Base-by-base conservation (phyloP, 2,888 invertebrate genomes). In the Pomacea canaliculata region DNA sequence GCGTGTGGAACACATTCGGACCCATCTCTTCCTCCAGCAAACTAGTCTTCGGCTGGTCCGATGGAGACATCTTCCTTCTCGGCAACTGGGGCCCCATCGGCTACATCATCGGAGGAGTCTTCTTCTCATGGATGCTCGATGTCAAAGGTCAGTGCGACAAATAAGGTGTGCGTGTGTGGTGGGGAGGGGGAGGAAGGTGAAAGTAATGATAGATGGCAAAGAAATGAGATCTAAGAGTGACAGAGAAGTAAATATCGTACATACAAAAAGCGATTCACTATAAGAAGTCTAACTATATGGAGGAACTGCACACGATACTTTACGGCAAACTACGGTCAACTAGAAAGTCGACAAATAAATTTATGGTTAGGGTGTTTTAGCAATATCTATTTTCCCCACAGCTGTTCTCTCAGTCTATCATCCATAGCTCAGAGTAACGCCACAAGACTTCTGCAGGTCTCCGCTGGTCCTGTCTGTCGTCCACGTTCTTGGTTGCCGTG, bases 11-110 rank as follows among this genome's bases (percentile, higher is more conserved):
- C 71, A 77, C 79, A 0, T 82, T 77, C 76, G 81, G 79, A 1
- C 81, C 82, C 4, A 80, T 82, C 46, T 76, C 78, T 16, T 65
- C 72, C 8, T 70, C 80, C 2, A 65, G 71, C 18, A 74, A 81
- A 51, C 66, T 76, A 56, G 82, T 76, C 13, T 79, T 81, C 65
- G 75, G 74, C 9, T 82, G 82, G 82, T n/a, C 37, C 2, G 78
- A 82, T 71, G 75, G 73, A 8, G 78, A 70, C 37, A 79, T 82
- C 16, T 77, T 80, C 27, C 68, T 80, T 67, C 19, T 80, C 23
- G 70, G 73, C n/a, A 81, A 81, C 77, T 81, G 81, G 81, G 82
- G 81, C 7, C 74, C 74, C 16, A 75, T 82, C 37, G 51, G 78
- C 16, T 79, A 68, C 71, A 68, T 81, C 51, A 46, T 79, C 10